These are phyloP conservation scores for Xyrauchen texanus DNA, from an alignment of 2,113 vertebrate genomes.

Conservation along the genomic window DNA sequence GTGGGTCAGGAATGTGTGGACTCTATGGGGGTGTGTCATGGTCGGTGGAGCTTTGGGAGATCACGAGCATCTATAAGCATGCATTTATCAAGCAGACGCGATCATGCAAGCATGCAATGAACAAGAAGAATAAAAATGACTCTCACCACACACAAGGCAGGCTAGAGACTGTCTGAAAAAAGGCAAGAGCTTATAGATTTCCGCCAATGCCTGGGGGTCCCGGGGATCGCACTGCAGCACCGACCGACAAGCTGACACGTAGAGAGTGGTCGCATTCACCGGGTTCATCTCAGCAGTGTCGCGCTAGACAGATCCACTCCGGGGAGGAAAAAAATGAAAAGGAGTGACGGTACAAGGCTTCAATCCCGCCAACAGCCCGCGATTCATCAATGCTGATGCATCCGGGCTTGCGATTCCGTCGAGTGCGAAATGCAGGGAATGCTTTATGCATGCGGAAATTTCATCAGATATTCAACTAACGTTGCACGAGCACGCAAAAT, in stretches of 20 bases:
- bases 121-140: background rate
- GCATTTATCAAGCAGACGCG: constrained; percentile 1
- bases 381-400: constrained; percentile 30
- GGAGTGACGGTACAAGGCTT: constrained; percentile 47
- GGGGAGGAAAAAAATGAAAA: constrained; percentile 48
- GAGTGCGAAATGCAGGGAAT: constrained; percentile 52
- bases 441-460: constrained; percentile 51
- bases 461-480: constrained; percentile 16
- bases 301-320: constrained; percentile 74
- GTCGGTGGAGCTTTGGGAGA: background rate
- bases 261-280: constrained; percentile 97
- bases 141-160: constrained; percentile 94
- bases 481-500: constrained; percentile 55
- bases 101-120: background rate
- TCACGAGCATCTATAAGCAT: background rate
- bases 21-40: constrained; percentile 47
- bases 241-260: constrained; percentile 96
- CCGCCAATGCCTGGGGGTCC: constrained; percentile 90
- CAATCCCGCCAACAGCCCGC: constrained; percentile 39
- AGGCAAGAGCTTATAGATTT: constrained; percentile 94
- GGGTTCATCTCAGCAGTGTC: constrained; percentile 96
- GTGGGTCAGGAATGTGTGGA: constrained; percentile 20
- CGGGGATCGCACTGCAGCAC: constrained; percentile 97
- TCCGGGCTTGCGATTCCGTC: constrained; percentile 31
- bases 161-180: constrained; percentile 97